Evolutionary conservation across 2,888 invertebrate species (phyloP), one percentile per base, ranked within the genome.

Genomic region (Gymnosoma rotundatum): DNA sequence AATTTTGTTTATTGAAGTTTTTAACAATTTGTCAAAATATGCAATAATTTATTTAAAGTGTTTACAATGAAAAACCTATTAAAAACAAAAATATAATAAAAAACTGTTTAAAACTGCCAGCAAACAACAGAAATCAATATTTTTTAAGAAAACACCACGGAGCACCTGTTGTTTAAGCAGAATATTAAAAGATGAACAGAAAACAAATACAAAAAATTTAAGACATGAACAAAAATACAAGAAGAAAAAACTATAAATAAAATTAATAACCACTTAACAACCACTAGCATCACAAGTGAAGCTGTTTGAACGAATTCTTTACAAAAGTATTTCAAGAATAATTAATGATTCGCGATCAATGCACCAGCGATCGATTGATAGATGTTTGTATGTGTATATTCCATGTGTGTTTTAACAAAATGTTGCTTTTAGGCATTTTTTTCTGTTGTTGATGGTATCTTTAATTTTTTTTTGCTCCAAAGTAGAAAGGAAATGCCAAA

Each of bases 301-400:
- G 66, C 61, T 73, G 61, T 76, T 76, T 75, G 56, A 67, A 72
- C 25, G 64, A 74, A 76, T 60, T 72, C 45, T 50, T 61, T 42
- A 48, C 36, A 67, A 32, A 60, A 61, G 58, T 87, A 87, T 83
- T 88, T 88, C 42, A 81, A 78, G 87, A 86, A 88, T 89, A 89
- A 90, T 90, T 90, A 90, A 90, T 90, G 90, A 87, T 88, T 87
- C 85, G 86, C 89, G 88, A 90, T 90, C 90, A 88, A 88, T 90
- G 88, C 88, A 83, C 61, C 73, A 81, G 50, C 83, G 67, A 86
- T 85, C 84, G 87, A 87, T 86, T 82, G 85, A 86, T 87, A 73
- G 83, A 9, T 48, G n/a, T 48, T 48, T 16, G 6, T 18, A 7
- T 52, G 25, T 81, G 78, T 74, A 9, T 58, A 32, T 32, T 32